Evolutionary conservation across 2,113 vertebrate species (phyloP).

Genomic region (Mobula birostris): DNA sequence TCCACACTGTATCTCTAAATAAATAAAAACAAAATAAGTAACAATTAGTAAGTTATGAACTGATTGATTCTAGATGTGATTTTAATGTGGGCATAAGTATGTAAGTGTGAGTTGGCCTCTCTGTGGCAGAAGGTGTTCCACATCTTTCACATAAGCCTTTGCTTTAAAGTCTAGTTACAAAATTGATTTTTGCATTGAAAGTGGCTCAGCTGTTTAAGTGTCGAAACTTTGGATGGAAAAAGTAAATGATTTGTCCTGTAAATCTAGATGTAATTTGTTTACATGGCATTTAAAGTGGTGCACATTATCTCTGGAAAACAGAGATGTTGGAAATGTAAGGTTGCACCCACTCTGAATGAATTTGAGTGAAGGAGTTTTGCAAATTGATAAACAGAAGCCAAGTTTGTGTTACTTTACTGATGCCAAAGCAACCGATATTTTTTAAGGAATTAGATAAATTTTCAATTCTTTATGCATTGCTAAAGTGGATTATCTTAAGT

Average conservation of each 20-base stretch:
- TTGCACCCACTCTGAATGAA: conserved; percentile 5
- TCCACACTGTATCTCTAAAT: too few relatives aligned
- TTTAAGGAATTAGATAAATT: not conserved
- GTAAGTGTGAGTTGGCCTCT: not conserved
- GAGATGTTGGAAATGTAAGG: conserved; percentile 6
- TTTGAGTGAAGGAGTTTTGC: not conserved
- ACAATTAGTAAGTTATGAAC: not conserved
- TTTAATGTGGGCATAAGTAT: not conserved
- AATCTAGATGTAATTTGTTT: conserved; percentile 9
- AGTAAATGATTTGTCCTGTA: not conserved
- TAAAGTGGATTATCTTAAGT: not conserved
- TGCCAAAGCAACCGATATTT: not conserved
- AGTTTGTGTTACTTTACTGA: not conserved
- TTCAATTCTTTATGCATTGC: not conserved
- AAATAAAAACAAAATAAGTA: too few relatives aligned
- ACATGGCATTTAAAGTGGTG: not conserved
- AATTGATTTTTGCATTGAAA: too few relatives aligned
- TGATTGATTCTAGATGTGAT: not conserved
- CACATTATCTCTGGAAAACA: conserved; percentile 8
- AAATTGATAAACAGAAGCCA: not conserved
- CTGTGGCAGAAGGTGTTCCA: too few relatives aligned
- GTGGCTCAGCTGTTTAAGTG: not conserved
- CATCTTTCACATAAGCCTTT: too few relatives aligned
- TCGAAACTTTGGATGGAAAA: not conserved
- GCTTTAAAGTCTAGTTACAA: too few relatives aligned